A percentile compares a stretch with the other conserved stretches of the same genome.
These are phyloP conservation scores for Artemia sp. DNA, from an alignment of 2,888 invertebrate species.

Conservation along the genomic window DNA sequence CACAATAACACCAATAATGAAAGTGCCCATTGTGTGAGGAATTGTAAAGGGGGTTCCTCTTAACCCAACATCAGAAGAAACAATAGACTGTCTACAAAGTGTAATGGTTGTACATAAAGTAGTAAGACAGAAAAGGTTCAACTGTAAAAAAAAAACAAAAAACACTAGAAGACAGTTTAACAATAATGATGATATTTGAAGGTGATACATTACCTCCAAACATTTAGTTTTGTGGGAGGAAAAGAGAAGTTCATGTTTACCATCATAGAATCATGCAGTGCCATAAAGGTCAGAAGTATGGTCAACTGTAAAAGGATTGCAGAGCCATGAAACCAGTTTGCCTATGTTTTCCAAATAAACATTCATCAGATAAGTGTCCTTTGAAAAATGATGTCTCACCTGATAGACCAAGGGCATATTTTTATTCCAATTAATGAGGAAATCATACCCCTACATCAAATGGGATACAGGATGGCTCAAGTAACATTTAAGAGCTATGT, in stretches of 20 bases:
- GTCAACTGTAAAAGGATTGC: neutral
- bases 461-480: no score
- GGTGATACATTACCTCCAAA: neutral
- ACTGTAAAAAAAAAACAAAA: no score
- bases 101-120: no score
- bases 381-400: neutral
- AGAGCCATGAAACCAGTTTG: neutral
- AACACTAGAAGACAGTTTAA: neutral
- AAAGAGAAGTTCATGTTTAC: neutral
- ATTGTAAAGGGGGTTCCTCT: neutral
- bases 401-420: neutral
- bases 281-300: neutral
- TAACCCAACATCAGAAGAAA: neutral
- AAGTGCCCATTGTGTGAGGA: neutral
- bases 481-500: no score
- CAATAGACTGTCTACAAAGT: neutral
- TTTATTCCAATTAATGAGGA: neutral
- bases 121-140: no score
- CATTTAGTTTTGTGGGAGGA: constrained; percentile 2
- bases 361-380: neutral
- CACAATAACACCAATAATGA: neutral
- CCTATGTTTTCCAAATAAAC: neutral
- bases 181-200: neutral
- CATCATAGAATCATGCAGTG: neutral
- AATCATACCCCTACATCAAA: neutral